These are phyloP conservation scores for Nomada lathburiana DNA, from an alignment of 2,888 invertebrate species.

Conservation along the genomic window DNA sequence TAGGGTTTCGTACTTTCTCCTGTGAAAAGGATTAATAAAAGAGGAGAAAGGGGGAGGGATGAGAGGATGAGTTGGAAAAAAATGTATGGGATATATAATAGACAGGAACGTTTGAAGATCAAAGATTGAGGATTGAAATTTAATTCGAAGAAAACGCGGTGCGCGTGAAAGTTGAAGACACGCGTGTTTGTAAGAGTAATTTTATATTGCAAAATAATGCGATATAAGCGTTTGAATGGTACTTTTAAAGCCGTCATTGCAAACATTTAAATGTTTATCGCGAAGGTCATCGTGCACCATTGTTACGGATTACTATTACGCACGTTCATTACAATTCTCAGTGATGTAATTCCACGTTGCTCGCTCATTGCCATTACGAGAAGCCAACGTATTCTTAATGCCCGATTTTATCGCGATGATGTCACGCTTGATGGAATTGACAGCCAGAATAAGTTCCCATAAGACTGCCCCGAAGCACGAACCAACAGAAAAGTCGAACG, in stretches of 20 bases:
- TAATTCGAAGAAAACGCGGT: too few relatives aligned
- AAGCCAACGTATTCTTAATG: slow-evolving; percentile 67
- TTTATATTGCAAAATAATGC: too few relatives aligned
- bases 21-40: background rate
- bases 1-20: slow-evolving; percentile 15
- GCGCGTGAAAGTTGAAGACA: too few relatives aligned
- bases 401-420: slow-evolving; percentile 60
- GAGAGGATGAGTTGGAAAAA: background rate
- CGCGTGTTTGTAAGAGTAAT: too few relatives aligned
- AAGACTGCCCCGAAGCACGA: background rate
- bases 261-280: background rate
- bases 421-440: slow-evolving; percentile 23
- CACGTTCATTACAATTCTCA: slow-evolving; percentile 60
- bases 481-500: background rate
- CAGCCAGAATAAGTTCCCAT: slow-evolving; percentile 4
- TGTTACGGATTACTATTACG: slow-evolving; percentile 23
- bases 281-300: slow-evolving; percentile 34
- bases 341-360: slow-evolving; percentile 59
- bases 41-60: background rate
- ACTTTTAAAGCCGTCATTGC: too few relatives aligned
- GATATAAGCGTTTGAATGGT: too few relatives aligned
- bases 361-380: slow-evolving; percentile 53
- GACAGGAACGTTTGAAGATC: background rate
- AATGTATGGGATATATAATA: background rate
- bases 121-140: too few relatives aligned